Conservation (phyloP, 2,888 invertebrate species). For the Silvanus unidentatus region DNA sequence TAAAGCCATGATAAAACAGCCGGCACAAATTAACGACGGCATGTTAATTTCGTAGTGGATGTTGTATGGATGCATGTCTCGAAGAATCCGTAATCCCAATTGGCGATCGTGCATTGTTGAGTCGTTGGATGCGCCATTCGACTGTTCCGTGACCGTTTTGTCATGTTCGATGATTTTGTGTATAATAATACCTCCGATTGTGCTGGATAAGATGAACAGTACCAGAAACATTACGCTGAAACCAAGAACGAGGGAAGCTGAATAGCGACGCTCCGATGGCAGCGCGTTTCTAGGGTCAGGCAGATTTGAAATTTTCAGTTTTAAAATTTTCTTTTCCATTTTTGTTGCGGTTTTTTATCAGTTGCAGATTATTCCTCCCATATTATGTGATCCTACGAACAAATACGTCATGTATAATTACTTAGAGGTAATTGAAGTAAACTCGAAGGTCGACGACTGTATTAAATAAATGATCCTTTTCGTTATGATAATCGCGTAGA, state of each 20-base stretch:
- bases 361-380: no score
- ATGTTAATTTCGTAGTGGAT: constrained; percentile 23
- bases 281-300: constrained; percentile 55
- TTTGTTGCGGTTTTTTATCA: background rate
- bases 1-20: constrained; percentile 50
- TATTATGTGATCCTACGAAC: no score
- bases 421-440: no score
- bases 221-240: constrained; percentile 58
- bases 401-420: no score
- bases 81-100: background rate
- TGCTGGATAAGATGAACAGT: constrained; percentile 53
- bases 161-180: constrained; percentile 19
- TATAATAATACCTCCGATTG: constrained; percentile 52
- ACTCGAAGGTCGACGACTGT: no score
- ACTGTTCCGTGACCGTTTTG: background rate
- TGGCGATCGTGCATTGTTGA: background rate
- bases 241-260: constrained; percentile 61
- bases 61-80: background rate
- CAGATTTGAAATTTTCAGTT: constrained; percentile 62
- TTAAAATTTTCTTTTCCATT: constrained; percentile 57
- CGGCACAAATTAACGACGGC: constrained; percentile 40
- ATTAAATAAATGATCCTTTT: no score
- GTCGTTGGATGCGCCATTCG: background rate
- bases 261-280: constrained; percentile 62
- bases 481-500: no score